A percentile compares a stretch with the other conserved stretches of the same genome.
These are phyloP conservation scores for Rhynchophorus ferrugineus DNA, from an alignment of 1,140 invertebrate species.

Conservation along the genomic window DNA sequence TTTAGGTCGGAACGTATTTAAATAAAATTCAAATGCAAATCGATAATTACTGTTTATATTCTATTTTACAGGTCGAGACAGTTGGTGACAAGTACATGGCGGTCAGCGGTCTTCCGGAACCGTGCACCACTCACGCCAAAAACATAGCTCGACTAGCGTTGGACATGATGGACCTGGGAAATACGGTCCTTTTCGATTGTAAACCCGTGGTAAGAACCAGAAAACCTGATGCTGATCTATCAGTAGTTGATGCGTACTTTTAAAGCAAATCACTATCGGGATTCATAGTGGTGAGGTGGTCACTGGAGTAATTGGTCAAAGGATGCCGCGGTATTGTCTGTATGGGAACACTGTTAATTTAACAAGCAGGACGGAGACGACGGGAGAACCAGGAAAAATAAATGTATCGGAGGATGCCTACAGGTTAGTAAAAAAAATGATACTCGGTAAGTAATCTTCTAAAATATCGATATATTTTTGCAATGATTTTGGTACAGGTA, in stretches of 20 bases:
- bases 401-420: slow-evolving; percentile 93
- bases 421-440: slow-evolving; percentile 63
- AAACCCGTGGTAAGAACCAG: slow-evolving; percentile 68
- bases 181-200: slow-evolving; percentile 77
- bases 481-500: slow-evolving; percentile 56
- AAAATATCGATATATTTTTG: slow-evolving; percentile 65
- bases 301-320: slow-evolving; percentile 92
- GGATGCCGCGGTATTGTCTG: slow-evolving; percentile 95
- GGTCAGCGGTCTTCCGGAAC: slow-evolving; percentile 91
- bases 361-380: slow-evolving; percentile 91
- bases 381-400: slow-evolving; percentile 81
- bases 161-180: slow-evolving; percentile 92
- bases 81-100: slow-evolving; percentile 99
- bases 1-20: too few relatives aligned
- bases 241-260: too few relatives aligned
- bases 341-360: slow-evolving; percentile 96
- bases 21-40: too few relatives aligned
- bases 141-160: slow-evolving; percentile 88
- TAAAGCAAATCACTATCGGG: slow-evolving; percentile 87
- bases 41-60: too few relatives aligned
- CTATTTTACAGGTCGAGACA: slow-evolving; percentile 89
- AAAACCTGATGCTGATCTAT: neutral
- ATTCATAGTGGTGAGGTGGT: slow-evolving; percentile 95
- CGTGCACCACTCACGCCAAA: slow-evolving; percentile 81
- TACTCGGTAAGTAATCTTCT: slow-evolving; percentile 66